Base-by-base conservation (phyloP, 2,888 invertebrate genomes). In the Polydrusus cervinus region DNA sequence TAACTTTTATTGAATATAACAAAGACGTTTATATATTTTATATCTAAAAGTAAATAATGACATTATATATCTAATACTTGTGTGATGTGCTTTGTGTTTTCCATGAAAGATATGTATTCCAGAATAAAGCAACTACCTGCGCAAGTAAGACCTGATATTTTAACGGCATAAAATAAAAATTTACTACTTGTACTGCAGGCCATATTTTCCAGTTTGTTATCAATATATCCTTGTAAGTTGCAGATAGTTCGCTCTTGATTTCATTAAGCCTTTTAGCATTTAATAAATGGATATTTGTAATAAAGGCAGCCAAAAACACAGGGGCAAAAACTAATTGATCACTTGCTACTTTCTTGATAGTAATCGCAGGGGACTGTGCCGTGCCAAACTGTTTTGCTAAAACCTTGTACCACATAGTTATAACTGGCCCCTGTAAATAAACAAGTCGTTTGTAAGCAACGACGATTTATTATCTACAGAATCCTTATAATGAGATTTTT, bases 91-190 rank as follows among this genome's bases (percentile, higher is more conserved):
- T 51, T 25, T 80, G 79, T 9, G 92, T 92, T 86, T 92, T 92
- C 90, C 92, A 93, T 0, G 95, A 94, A 38, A 97, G 86, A 85
- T 95, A 97, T 9, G 92, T 92, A 85, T 97, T 97, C 96, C 97
- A 97, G 81, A 94, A 88, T 25, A 97, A 84, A 25, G 95, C 95
- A n/a, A 96, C 90, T 7, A 88, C 83, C 86, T 97, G 96, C 7
- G 92, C 94, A 53, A 94, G 88, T 38, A 95, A 85, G 6, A 96
- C 94, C 88, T 97, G 95, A 86, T 94, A 94, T 76, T 94, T 91
- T 49, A 96, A 88, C 6, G 97, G 97, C 67, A 96, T 89, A 81
- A 94, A 88, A 80, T 93, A 92, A 87, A 98, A 98, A 86, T 97
- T 98, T 3, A 93, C 84, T 34, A 95, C 81, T 85, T 97, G 97